Evolutionary conservation across 2,888 invertebrate genomes (phyloP).

Genomic region (Lypha dubia): DNA sequence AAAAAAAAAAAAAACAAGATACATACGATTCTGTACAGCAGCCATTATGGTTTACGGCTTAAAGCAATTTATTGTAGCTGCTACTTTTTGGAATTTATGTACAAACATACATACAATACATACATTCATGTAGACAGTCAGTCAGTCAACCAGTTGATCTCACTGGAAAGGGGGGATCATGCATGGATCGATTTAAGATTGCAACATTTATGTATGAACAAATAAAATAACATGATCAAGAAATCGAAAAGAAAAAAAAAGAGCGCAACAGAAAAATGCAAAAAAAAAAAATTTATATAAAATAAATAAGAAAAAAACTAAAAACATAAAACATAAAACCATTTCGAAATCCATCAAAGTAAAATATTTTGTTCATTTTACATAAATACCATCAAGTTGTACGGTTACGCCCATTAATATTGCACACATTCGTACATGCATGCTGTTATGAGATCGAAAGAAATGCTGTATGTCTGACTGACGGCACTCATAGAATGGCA

Average conservation of each 20-base stretch:
- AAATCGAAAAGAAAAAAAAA: constrained; percentile 59
- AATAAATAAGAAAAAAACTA: constrained; percentile 27
- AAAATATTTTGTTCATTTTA: constrained; percentile 64
- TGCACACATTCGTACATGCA: constrained; percentile 26
- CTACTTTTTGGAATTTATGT: constrained; percentile 70
- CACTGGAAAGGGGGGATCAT: constrained; percentile 38
- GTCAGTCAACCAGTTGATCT: constrained; percentile 11
- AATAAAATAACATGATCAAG: constrained; percentile 64
- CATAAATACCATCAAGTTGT: constrained; percentile 67
- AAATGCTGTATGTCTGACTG: constrained; percentile 37
- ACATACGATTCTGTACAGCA: constrained; percentile 65
- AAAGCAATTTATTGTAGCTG: constrained; percentile 70
- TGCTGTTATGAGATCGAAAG: neutral
- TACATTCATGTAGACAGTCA: constrained; percentile 6
- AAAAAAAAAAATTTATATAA: neutral
- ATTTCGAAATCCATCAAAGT: constrained; percentile 70
- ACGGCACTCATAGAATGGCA: constrained; percentile 65
- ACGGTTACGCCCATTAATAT: constrained; percentile 67
- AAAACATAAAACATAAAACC: constrained; percentile 42
- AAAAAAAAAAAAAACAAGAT: constrained; percentile 26
- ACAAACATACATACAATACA: neutral
- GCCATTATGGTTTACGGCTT: constrained; percentile 68
- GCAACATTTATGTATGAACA: constrained; percentile 11
- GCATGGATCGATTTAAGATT: constrained; percentile 50
- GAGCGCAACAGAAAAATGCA: constrained; percentile 17